Evolutionary conservation across 2,888 invertebrate species (phyloP).

Genomic region (Drosophila falleni): DNA sequence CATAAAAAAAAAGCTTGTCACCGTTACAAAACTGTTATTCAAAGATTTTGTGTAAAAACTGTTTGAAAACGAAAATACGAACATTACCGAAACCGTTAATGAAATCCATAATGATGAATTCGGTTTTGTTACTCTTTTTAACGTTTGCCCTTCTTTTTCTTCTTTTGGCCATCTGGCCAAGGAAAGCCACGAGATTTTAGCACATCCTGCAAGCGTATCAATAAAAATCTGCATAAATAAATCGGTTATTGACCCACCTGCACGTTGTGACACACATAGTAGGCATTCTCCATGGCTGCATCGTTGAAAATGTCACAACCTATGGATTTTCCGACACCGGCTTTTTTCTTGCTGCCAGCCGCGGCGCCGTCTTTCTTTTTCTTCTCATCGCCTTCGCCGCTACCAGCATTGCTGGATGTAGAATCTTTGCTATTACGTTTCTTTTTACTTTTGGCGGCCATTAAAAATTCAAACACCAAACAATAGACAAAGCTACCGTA

Average conservation of each 20-base stretch:
- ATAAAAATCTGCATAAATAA: background rate
- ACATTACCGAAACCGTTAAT: background rate
- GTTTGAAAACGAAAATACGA: too few species aligned
- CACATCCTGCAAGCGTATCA: slow-evolving; percentile 88
- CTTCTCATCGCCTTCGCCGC: slow-evolving; percentile 84
- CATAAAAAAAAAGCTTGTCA: too few species aligned
- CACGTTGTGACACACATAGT: slow-evolving; percentile 96
- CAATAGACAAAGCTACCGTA: slow-evolving; percentile 22
- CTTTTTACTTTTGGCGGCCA: slow-evolving; percentile 86
- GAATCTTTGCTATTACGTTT: slow-evolving; percentile 87
- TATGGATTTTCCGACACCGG: slow-evolving; percentile 87
- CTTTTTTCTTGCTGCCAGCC: slow-evolving; percentile 86
- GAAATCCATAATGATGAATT: too few species aligned
- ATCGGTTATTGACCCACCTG: slow-evolving; percentile 87
- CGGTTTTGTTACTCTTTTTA: slow-evolving; percentile 34
- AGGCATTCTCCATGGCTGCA: slow-evolving; percentile 97
- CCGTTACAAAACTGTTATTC: too few species aligned
- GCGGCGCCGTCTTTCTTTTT: slow-evolving; percentile 86
- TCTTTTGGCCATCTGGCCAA: slow-evolving; percentile 94
- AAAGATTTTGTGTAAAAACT: too few species aligned
- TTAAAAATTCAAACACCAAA: slow-evolving; percentile 23
- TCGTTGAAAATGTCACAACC: slow-evolving; percentile 95
- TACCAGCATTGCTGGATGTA: slow-evolving; percentile 79
- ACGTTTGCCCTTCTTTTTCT: slow-evolving; percentile 92
- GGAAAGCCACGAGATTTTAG: slow-evolving; percentile 94